Conservation (phyloP, 2,113 vertebrate species). For the Eidolon helvum region DNA sequence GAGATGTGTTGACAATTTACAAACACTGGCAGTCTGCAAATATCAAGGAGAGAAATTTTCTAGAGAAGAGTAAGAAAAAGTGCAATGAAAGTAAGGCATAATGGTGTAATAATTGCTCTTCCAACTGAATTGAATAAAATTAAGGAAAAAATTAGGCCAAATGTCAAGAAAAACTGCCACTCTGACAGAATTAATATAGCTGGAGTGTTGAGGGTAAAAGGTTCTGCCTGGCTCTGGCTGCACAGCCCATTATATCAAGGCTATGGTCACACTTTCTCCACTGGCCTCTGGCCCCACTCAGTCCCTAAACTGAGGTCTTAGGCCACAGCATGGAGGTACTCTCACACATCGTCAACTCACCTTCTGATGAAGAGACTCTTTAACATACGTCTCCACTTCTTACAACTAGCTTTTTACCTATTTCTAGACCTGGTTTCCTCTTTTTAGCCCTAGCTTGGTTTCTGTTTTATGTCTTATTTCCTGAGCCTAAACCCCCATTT, state of each 20-base stretch:
- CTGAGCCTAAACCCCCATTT: not conserved
- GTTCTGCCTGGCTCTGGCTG: not conserved
- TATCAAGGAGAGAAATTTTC: conserved; percentile 50
- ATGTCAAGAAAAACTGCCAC: conserved; percentile 31
- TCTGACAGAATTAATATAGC: not conserved
- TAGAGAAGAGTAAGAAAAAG: not conserved
- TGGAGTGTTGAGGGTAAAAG: not conserved
- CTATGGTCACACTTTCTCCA: not conserved
- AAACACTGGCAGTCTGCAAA: conserved; percentile 47
- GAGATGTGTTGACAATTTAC: conserved; percentile 35
- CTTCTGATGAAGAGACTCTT: not conserved
- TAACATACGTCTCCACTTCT: not conserved
- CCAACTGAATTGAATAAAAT: conserved; percentile 38
- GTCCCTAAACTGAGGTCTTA: not conserved
- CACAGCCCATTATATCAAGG: not conserved
- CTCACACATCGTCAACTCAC: not conserved
- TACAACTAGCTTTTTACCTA: not conserved
- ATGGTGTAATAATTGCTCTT: conserved; percentile 39
- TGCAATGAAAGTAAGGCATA: not conserved
- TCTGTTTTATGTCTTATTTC: not conserved
- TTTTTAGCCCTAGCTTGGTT: not conserved
- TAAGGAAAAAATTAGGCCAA: conserved; percentile 30
- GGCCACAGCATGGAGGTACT: not conserved
- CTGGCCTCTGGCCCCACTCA: too few species aligned
- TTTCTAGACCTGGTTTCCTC: not conserved